Conservation (phyloP, 2,797 vertebrate species). For the Tachyglossus aculeatus region DNA sequence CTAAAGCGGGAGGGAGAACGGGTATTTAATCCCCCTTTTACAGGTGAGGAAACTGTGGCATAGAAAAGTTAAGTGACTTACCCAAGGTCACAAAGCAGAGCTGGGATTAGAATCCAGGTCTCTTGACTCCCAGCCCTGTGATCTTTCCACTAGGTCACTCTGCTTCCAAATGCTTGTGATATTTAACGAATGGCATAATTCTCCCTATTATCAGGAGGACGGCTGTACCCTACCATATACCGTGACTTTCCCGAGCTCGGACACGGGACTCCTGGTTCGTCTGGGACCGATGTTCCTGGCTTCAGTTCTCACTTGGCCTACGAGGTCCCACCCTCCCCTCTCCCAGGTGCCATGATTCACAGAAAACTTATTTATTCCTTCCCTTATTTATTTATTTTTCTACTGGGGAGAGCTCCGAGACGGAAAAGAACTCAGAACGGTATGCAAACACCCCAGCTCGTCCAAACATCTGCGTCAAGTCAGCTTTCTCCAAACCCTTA, state of each 20-base stretch:
- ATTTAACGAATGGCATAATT: no score
- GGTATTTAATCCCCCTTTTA: no score
- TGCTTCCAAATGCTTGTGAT: no score
- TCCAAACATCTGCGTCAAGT: background rate
- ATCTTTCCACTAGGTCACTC: no score
- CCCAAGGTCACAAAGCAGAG: no score
- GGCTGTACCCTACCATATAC: no score
- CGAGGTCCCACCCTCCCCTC: background rate
- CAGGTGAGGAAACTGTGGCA: no score
- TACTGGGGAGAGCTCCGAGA: background rate
- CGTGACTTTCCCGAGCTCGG: background rate
- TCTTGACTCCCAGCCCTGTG: no score
- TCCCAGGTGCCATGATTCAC: background rate
- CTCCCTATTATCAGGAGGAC: no score
- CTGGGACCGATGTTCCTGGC: background rate
- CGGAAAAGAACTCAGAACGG: slow-evolving; percentile 11
- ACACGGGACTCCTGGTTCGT: background rate
- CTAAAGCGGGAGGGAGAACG: no score
- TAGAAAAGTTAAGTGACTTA: no score
- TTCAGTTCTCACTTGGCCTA: background rate
- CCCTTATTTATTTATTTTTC: background rate
- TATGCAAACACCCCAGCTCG: slow-evolving; percentile 8
- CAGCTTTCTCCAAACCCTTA: background rate
- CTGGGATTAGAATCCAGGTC: no score
- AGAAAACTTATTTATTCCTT: background rate